Evolutionary conservation across 2,113 vertebrate genomes (phyloP).

Genomic region (Thalassoma bifasciatum): DNA sequence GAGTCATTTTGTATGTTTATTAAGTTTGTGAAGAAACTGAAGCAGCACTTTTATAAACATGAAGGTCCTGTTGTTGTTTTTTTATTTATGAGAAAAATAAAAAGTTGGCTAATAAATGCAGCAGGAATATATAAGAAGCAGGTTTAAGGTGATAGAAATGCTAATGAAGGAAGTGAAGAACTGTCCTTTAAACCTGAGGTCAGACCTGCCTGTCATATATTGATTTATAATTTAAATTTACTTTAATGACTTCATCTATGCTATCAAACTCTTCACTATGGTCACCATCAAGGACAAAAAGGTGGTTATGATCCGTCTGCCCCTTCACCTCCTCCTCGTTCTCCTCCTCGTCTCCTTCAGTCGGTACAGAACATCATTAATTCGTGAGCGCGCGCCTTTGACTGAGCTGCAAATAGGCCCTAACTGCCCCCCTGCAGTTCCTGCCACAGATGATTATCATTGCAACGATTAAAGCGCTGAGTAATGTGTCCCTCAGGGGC

Average conservation of each 20-base stretch:
- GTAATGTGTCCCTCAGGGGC: conserved; percentile 65
- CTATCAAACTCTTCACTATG: conserved; percentile 1
- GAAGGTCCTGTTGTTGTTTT: background rate
- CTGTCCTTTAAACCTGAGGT: conserved; percentile 4
- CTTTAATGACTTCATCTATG: conserved; percentile 28
- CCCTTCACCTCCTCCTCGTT: conserved; percentile 26
- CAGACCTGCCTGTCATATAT: conserved; percentile 10
- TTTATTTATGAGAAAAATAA: no score
- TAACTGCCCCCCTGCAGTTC: conserved; percentile 70
- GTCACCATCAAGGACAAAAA: conserved; percentile 39
- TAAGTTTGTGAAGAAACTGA: no score
- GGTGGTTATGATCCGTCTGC: conserved; percentile 23
- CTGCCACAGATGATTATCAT: conserved; percentile 75
- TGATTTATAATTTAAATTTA: conserved; percentile 33
- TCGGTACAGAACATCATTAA: conserved; percentile 44
- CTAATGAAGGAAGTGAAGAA: background rate
- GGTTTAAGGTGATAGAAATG: background rate
- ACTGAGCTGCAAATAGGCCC: conserved; percentile 73
- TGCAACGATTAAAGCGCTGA: conserved; percentile 70
- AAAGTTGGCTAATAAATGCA: background rate
- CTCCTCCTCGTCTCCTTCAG: conserved; percentile 4
- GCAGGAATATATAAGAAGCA: background rate
- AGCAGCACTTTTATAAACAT: no score
- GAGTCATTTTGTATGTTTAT: no score
- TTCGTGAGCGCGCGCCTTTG: conserved; percentile 54